These are phyloP conservation scores for Premnoplex brunnescens DNA, from an alignment of 2,797 vertebrate genomes.

Conservation along the genomic window DNA sequence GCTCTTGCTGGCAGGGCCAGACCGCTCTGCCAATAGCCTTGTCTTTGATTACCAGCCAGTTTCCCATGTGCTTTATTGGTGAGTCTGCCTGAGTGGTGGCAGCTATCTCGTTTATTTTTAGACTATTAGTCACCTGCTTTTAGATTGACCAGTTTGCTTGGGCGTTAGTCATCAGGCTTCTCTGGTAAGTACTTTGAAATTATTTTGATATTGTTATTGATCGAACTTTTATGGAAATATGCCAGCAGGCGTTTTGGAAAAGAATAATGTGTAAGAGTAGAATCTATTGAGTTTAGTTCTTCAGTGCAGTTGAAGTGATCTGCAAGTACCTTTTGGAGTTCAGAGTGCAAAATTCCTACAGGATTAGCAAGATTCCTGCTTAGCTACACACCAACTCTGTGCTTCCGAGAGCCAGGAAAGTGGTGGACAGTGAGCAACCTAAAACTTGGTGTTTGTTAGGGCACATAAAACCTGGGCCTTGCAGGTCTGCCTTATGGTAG, in stretches of 20 bases:
- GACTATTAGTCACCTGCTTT: not conserved
- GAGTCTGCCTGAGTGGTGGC: not conserved
- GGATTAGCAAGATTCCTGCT: not conserved
- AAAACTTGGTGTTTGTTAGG: not conserved
- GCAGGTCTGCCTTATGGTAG: not conserved
- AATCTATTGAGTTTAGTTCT: not conserved
- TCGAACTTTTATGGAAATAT: not conserved
- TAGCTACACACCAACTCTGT: not conserved
- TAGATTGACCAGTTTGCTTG: not conserved
- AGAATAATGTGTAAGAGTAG: not conserved
- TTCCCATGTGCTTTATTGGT: not conserved
- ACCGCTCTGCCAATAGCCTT: not conserved
- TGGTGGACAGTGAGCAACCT: not conserved
- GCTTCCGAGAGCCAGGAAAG: not conserved
- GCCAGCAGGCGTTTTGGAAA: not conserved
- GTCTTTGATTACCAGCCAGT: not conserved
- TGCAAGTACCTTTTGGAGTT: not conserved
- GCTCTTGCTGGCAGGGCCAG: not conserved
- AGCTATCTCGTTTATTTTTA: conserved; percentile 10
- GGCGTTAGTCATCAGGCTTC: not conserved
- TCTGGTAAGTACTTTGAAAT: not conserved
- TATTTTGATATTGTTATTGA: not conserved
- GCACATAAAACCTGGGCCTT: not conserved
- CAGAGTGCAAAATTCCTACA: not conserved
- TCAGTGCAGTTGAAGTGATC: not conserved